Percentiles rank a stretch among this genome's conserved stretches.
Conservation (phyloP, 2,888 invertebrate species). For the Sabellastarte sp. region DNA sequence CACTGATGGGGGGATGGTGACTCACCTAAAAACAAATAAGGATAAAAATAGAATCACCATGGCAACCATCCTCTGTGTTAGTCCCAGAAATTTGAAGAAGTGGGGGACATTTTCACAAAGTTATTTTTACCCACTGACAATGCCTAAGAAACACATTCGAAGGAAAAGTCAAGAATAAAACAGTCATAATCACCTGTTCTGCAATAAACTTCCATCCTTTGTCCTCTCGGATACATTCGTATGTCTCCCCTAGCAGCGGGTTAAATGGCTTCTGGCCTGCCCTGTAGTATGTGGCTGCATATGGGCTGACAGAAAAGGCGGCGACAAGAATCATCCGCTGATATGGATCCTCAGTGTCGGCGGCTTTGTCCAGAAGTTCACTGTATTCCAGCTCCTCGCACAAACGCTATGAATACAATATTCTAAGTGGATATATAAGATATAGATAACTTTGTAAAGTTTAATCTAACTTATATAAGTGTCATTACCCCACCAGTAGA, state of each 20-base stretch:
- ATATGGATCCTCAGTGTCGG: slow-evolving; percentile 67
- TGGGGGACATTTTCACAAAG: too few species aligned
- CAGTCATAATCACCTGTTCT: slow-evolving; percentile 73
- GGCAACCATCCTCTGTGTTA: too few species aligned
- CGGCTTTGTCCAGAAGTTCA: slow-evolving; percentile 76
- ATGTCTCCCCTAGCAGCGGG: slow-evolving; percentile 79
- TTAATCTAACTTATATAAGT: too few species aligned
- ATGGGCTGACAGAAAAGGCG: slow-evolving; percentile 79
- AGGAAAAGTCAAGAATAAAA: too few species aligned
- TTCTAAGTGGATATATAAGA: background rate
- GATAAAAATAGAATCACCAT: too few species aligned
- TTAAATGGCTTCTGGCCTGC: slow-evolving; percentile 85
- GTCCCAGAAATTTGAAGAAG: too few species aligned
- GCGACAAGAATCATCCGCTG: slow-evolving; percentile 76
- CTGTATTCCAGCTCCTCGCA: slow-evolving; percentile 84
- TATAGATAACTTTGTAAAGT: background rate
- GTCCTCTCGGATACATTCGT: slow-evolving; percentile 77
- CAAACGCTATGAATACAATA: slow-evolving; percentile 65
- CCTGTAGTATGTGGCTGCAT: slow-evolving; percentile 72
- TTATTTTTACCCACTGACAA: too few species aligned
- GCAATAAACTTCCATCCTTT: slow-evolving; percentile 76
- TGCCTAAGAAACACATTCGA: too few species aligned
- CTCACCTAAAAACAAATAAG: slow-evolving; percentile 66
- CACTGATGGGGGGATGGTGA: slow-evolving; percentile 82
- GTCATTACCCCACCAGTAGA: too few species aligned